Evolutionary conservation across 2,888 invertebrate species (phyloP), one percentile per base, ranked within the genome.

Genomic region (Drosophila limbata): DNA sequence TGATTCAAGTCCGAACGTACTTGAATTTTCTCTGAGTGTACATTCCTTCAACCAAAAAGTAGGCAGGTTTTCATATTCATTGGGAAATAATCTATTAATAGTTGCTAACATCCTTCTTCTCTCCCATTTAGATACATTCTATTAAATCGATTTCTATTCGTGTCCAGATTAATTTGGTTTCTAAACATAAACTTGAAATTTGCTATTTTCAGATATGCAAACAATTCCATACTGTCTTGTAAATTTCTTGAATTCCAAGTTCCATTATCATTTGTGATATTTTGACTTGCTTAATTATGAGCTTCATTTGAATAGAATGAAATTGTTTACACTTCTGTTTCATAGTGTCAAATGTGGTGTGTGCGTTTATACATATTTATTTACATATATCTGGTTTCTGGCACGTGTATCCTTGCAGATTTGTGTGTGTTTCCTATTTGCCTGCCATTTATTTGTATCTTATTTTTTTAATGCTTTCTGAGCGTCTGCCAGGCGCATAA

Each of bases 401-500:
- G 47, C 62, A 66, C 44, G 55, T 52, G 57, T 62, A 74, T 73
- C 51, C 33, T 53, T 69, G 60, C 28, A 42, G 52, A 47, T 52
- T 45, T 53, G 67, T 56, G 40, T 48, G 61, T 68, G 68, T 63
- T 73, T 69, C 75, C 62, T 56, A 74, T 78, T 78, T 70, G 64
- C 71, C 69, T 76, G 79, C 64, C 81, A 81, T 83, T 86, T 84
- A 83, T 85, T 81, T 77, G 74, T 70, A 69, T 60, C 19, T 53
- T 25, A 25, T 25, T 35, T 44, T 39, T 81, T 84, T 81, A 79
- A 86, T 84, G 79, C 74, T 79, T 84, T 79, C 77, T 73, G 68
- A 86, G 69, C 79, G 84, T 86, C 79, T 85, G 84, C 81, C 64
- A 42, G 65, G 57, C 79, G 81, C 89, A 87, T 88, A 82, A 87